Conservation (phyloP, 2,113 vertebrate species). For the Brachypteracias leptosomus region DNA sequence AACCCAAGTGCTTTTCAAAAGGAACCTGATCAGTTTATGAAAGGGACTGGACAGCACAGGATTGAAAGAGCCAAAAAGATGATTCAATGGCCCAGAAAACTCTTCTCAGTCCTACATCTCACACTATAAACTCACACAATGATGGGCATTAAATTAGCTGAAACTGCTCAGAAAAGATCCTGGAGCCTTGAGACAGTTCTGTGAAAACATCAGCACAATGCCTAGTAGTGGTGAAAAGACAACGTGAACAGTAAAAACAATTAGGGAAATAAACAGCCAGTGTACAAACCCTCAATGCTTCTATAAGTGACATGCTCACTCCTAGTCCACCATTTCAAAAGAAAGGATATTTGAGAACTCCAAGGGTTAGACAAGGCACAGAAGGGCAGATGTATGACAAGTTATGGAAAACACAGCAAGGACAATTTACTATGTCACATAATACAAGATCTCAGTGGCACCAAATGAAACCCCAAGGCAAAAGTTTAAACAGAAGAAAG, state of each 20-base stretch:
- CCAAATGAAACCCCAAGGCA: neutral
- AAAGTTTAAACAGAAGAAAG: neutral
- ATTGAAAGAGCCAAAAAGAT: neutral
- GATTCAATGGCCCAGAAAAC: constrained; percentile 5
- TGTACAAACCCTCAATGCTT: neutral
- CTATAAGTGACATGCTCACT: neutral
- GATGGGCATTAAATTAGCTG: constrained; percentile 1
- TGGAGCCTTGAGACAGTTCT: neutral
- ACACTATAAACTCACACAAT: neutral
- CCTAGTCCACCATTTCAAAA: neutral
- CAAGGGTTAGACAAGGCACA: neutral
- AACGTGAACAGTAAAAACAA: neutral
- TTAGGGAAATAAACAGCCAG: neutral
- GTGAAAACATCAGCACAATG: neutral
- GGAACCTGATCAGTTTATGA: constrained; percentile 1
- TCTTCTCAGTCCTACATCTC: neutral
- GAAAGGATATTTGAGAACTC: neutral
- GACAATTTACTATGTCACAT: neutral
- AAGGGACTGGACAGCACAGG: neutral
- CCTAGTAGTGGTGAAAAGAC: neutral
- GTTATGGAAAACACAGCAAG: neutral
- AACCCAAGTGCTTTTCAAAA: constrained; percentile 1
- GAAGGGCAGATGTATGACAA: neutral
- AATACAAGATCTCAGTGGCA: neutral
- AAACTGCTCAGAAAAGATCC: neutral